A percentile compares a stretch with the other conserved stretches of the same genome.
phyloP scores from a whole-genome alignment of 2,888 invertebrate species.

The Drosophila suboccidentalis region DNA sequence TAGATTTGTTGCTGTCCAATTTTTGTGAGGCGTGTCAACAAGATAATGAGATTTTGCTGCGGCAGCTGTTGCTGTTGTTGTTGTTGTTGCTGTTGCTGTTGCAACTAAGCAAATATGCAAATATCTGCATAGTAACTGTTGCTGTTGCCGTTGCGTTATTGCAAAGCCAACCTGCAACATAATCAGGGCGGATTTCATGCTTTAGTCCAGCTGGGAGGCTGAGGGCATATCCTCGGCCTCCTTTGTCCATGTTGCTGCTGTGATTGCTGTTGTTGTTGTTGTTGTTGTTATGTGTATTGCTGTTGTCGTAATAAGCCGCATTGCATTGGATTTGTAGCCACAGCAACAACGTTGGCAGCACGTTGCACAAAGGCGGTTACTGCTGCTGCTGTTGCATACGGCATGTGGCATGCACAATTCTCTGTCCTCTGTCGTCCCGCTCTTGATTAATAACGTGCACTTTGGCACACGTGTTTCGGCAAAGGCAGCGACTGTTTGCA shows the following conservation, averaged over 20 bases:
- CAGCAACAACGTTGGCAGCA: slow-evolving; percentile 38
- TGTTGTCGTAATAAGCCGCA: slow-evolving; percentile 68
- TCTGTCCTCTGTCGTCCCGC: slow-evolving; percentile 30
- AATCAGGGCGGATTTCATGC: slow-evolving; percentile 19
- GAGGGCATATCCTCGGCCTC: slow-evolving; percentile 6
- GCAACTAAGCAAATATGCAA: slow-evolving; percentile 55
- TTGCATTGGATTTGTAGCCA: slow-evolving; percentile 54
- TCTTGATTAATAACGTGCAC: slow-evolving; percentile 77
- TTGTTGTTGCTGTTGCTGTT: slow-evolving; percentile 5
- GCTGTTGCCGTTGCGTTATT: slow-evolving; percentile 10
- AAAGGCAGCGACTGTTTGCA: slow-evolving; percentile 57
- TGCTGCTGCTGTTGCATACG: slow-evolving; percentile 17
- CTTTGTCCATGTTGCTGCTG: slow-evolving; percentile 24
- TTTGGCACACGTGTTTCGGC: slow-evolving; percentile 73
- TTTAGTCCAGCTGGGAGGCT: slow-evolving; percentile 15
- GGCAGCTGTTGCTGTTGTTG: slow-evolving; percentile 10
- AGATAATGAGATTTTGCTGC: slow-evolving; percentile 68
- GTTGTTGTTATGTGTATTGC: slow-evolving; percentile 22
- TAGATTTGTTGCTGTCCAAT: slow-evolving; percentile 22
- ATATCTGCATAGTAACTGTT: slow-evolving; percentile 41
- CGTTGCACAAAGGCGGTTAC: slow-evolving; percentile 34
- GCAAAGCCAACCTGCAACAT: slow-evolving; percentile 52
- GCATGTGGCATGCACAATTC: slow-evolving; percentile 40
- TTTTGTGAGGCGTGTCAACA: slow-evolving; percentile 69
- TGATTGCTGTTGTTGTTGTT: slow-evolving; percentile 30